Conservation (phyloP, 1,140 invertebrate genomes). For the Lepidurus packardi region DNA sequence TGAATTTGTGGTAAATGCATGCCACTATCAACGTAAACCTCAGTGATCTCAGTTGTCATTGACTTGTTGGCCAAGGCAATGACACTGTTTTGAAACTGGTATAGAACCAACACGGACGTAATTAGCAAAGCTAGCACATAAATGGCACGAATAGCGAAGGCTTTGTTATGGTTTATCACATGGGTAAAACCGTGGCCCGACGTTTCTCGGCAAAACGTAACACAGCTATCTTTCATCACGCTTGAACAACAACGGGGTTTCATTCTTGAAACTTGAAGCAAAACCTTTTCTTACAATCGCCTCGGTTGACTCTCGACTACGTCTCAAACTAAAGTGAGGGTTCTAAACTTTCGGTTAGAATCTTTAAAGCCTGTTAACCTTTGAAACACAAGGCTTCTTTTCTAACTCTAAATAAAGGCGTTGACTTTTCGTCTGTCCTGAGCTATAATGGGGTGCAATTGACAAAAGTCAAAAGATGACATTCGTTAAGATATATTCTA, state of each 20-base stretch:
- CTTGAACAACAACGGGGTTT: not conserved
- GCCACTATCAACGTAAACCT: not conserved
- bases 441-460: no score
- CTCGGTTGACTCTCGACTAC: not conserved
- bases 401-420: no score
- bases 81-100: not conserved
- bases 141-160: not conserved
- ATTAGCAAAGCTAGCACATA: not conserved
- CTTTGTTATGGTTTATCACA: constrained; percentile 5
- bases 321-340: not conserved
- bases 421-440: no score
- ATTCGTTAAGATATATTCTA: no score
- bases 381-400: no score
- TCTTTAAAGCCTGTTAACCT: no score
- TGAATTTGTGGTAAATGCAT: not conserved
- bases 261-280: not conserved
- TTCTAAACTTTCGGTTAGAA: not conserved
- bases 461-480: no score
- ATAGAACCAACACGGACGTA: not conserved
- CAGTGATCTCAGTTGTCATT: not conserved
- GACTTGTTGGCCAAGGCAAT: not conserved
- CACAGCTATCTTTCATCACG: not conserved
- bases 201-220: not conserved
- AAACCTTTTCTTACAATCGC: not conserved
- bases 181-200: constrained; percentile 1